phyloP scores from a whole-genome alignment of 37 sponge, comb jelly and placozoan species.

The Chondrosia reniformis region DNA sequence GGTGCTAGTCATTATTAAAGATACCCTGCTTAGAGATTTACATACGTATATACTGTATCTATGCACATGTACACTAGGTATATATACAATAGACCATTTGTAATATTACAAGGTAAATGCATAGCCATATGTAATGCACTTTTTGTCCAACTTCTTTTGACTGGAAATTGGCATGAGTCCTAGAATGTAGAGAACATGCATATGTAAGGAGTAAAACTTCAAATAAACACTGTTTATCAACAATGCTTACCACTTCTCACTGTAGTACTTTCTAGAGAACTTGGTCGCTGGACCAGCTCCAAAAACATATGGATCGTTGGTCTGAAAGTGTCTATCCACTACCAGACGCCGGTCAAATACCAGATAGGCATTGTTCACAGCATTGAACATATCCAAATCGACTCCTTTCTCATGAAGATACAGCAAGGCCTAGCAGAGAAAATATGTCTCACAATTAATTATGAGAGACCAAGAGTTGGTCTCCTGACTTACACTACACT shows the following conservation, averaged over 20 bases:
- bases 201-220: background rate
- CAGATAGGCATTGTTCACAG: constrained; percentile 91
- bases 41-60: background rate
- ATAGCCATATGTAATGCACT: constrained; percentile 14
- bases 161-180: constrained; percentile 69
- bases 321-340: constrained; percentile 63
- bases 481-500: too few relatives aligned
- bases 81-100: too few relatives aligned
- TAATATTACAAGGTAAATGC: background rate
- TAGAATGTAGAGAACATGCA: constrained; percentile 11
- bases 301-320: constrained; percentile 85
- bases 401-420: constrained; percentile 63
- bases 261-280: constrained; percentile 77
- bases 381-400: constrained; percentile 71
- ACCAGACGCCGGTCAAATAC: constrained; percentile 93
- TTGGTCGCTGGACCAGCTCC: constrained; percentile 96
- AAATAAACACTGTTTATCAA: constrained; percentile 17
- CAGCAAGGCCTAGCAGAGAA: constrained; percentile 36
- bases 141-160: constrained; percentile 72
- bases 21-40: background rate
- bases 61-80: background rate
- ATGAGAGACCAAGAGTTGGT: too few relatives aligned
- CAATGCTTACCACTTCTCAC: constrained; percentile 64
- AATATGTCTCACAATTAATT: too few relatives aligned
- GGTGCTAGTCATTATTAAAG: too few relatives aligned